phyloP scores from a whole-genome alignment of 2,888 invertebrate genomes.

The Cephus nigrinus region DNA sequence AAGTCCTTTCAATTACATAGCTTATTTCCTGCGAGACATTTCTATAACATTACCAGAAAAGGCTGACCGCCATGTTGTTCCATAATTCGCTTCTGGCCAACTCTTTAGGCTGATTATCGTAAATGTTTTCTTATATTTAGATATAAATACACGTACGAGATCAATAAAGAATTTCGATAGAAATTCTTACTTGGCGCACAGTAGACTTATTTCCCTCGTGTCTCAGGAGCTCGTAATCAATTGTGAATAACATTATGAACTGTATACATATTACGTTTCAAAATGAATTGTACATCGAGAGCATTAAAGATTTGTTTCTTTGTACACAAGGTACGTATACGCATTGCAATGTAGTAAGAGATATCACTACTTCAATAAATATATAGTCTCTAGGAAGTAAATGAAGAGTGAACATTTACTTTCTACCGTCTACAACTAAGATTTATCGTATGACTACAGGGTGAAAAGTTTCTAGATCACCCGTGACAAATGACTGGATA shows the following conservation, averaged over 20 bases:
- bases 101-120: not conserved
- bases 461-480: not conserved
- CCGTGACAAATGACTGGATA: not conserved
- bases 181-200: not conserved
- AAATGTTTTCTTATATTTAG: not conserved
- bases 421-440: not conserved
- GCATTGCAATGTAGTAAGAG: not conserved
- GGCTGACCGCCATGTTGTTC: not conserved
- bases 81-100: not conserved
- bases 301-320: not conserved
- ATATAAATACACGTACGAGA: not conserved
- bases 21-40: not conserved
- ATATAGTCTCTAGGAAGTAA: not conserved
- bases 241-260: not conserved
- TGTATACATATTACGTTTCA: constrained; percentile 2
- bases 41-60: not conserved
- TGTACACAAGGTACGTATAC: not conserved
- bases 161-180: not conserved
- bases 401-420: not conserved
- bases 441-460: not conserved
- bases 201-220: not conserved
- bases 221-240: not conserved
- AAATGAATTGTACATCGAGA: constrained; percentile 2
- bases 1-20: not conserved
- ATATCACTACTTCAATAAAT: constrained; percentile 6